These are phyloP conservation scores for Hemiscyllium ocellatum DNA, from an alignment of 2,113 vertebrate genomes.

Conservation along the genomic window DNA sequence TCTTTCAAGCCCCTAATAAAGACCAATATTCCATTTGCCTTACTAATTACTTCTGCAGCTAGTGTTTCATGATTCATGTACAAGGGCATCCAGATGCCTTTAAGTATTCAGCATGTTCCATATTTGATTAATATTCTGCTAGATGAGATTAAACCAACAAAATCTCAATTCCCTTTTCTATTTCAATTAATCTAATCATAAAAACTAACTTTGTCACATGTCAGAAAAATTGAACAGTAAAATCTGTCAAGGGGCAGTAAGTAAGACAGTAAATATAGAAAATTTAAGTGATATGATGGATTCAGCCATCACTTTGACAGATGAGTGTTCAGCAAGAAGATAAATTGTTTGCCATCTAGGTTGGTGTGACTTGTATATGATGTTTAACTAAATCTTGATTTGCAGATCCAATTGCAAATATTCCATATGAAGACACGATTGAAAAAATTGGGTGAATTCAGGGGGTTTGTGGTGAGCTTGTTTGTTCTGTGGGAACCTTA, in stretches of 20 bases:
- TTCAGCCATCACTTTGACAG: neutral
- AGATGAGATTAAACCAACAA: neutral
- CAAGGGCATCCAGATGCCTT: neutral
- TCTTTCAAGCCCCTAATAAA: too few relatives aligned
- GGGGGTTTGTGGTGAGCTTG: neutral
- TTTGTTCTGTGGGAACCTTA: neutral
- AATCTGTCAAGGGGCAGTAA: neutral
- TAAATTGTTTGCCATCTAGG: neutral
- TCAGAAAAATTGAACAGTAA: slow-evolving; percentile 18
- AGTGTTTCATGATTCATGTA: neutral
- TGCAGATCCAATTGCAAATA: neutral
- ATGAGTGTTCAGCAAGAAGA: neutral
- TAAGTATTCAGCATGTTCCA: neutral
- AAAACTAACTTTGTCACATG: neutral
- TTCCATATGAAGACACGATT: neutral
- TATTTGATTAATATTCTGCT: neutral
- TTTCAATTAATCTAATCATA: neutral
- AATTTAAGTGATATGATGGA: neutral
- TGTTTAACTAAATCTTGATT: neutral
- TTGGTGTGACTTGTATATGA: neutral
- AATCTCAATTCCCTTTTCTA: neutral
- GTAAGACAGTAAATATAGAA: neutral
- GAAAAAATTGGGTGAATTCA: neutral
- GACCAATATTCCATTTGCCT: too few relatives aligned
- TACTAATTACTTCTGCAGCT: neutral